These are phyloP conservation scores for Lasioglossum lativentre DNA, from an alignment of 2,888 invertebrate species.

Conservation along the genomic window DNA sequence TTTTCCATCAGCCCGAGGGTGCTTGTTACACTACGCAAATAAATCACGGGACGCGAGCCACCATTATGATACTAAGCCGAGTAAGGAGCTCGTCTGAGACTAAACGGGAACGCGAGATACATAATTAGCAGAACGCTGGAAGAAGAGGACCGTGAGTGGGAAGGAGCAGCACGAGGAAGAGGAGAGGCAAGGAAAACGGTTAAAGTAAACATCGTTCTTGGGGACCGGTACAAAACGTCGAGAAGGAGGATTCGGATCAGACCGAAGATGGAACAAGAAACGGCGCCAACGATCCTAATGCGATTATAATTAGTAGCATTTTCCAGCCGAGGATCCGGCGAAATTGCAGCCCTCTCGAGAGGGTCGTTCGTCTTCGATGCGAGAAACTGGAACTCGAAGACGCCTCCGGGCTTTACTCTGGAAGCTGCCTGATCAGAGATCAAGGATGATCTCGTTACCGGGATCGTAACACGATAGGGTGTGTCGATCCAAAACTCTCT, in stretches of 20 bases:
- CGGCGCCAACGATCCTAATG: slow-evolving; percentile 67
- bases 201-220: slow-evolving; percentile 51
- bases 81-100: slow-evolving; percentile 28
- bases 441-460: slow-evolving; percentile 74
- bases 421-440: slow-evolving; percentile 50
- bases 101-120: slow-evolving; percentile 37
- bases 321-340: slow-evolving; percentile 62
- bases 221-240: slow-evolving; percentile 23
- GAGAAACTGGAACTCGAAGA: slow-evolving; percentile 58
- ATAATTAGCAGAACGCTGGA: slow-evolving; percentile 40
- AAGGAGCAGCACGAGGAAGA: not conserved
- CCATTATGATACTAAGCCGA: slow-evolving; percentile 37
- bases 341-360: slow-evolving; percentile 52
- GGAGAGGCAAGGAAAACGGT: slow-evolving; percentile 10
- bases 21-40: slow-evolving; percentile 24
- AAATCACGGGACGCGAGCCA: slow-evolving; percentile 1
- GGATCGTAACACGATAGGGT: slow-evolving; percentile 72
- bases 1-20: slow-evolving; percentile 16
- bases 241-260: slow-evolving; percentile 47
- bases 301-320: slow-evolving; percentile 73
- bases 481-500: slow-evolving; percentile 65
- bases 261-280: slow-evolving; percentile 34
- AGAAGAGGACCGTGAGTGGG: not conserved
- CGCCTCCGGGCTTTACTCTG: slow-evolving; percentile 56
- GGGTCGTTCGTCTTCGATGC: slow-evolving; percentile 59